phyloP scores from a whole-genome alignment of 1,140 invertebrate species.

The Calycopis cecrops region DNA sequence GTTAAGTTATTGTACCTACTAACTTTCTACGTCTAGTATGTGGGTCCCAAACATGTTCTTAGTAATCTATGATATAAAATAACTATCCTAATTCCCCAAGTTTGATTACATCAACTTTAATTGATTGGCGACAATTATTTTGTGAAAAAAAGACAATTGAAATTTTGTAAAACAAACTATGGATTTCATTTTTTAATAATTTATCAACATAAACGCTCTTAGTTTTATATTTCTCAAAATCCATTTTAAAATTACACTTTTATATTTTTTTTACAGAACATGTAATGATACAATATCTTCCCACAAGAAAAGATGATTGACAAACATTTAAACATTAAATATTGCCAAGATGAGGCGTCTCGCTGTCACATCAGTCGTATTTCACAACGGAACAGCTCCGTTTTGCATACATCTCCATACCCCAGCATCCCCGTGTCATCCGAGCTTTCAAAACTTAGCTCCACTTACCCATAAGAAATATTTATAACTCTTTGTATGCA shows the following conservation, averaged over 20 bases:
- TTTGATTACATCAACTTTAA: no score
- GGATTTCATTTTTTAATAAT: no score
- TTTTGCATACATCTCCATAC: conserved; percentile 7
- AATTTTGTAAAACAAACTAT: no score
- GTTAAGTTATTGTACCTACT: no score
- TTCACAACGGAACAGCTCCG: conserved; percentile 4
- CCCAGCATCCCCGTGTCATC: conserved; percentile 1
- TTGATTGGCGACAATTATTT: no score
- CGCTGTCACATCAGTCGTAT: background rate
- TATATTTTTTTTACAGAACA: background rate
- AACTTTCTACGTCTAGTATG: background rate
- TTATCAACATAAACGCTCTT: no score
- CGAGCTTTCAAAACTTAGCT: background rate
- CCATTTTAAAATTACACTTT: no score
- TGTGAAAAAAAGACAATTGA: no score
- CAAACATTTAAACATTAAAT: background rate
- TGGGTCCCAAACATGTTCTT: no score
- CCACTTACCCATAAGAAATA: conserved; percentile 11
- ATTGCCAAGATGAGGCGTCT: conserved; percentile 9
- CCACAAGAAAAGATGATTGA: conserved; percentile 1
- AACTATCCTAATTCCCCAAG: no score
- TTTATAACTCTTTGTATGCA: conserved; percentile 11
- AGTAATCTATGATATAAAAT: no score
- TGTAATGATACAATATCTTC: background rate
- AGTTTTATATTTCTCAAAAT: no score